Evolutionary conservation across 2,797 vertebrate genomes (phyloP), one percentile per base, ranked within the genome.

Genomic region (Petrocephalus schoutedeni): DNA sequence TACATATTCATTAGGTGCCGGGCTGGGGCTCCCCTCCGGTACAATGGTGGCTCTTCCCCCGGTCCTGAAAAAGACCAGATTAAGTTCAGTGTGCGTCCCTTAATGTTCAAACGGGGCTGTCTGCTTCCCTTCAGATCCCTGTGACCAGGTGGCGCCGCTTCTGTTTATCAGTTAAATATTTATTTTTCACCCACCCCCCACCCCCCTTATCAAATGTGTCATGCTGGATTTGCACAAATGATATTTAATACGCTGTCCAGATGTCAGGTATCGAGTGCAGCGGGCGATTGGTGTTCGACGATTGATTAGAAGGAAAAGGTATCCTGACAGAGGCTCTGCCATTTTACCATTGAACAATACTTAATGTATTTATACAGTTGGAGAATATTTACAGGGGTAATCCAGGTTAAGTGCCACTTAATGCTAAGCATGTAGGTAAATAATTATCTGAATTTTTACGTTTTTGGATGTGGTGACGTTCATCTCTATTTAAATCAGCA

Each of bases 91-190:
- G 12, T 74, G 67, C 16, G 32, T 74, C 67, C 67, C 32, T 14
- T 41, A 41, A 36, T 74, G 67, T 74, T 74, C 32, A 74, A 41
- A 41, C 32, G 14, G 67, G 61, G 23, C 61, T 64, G 61, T 64
- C 61, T 64, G 61, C 61, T 28, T 28, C 23, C 21, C 61, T 28
- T 64, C 61, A 64, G 23, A 64, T 64, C 10, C 61, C 61, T 64
- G 23, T 64, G 61, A 64, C 21, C 61, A 64, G 61, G 61, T 64
- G 61, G 32, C 67, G 1, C 28, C 67, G 36, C 32, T 41, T 23
- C 67, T 74, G 67, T 36, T 41, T 41, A 74, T 41, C 67, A 74
- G 32, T 74, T 74, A 74, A 74, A 74, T 74, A 74, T 74, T 74
- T 36, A 74, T 74, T 74, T 71, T 74, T 74, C 12, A 16, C 10